Base-by-base conservation (phyloP, 2,888 invertebrate genomes). In the Cataglyphis altisquamis region DNA sequence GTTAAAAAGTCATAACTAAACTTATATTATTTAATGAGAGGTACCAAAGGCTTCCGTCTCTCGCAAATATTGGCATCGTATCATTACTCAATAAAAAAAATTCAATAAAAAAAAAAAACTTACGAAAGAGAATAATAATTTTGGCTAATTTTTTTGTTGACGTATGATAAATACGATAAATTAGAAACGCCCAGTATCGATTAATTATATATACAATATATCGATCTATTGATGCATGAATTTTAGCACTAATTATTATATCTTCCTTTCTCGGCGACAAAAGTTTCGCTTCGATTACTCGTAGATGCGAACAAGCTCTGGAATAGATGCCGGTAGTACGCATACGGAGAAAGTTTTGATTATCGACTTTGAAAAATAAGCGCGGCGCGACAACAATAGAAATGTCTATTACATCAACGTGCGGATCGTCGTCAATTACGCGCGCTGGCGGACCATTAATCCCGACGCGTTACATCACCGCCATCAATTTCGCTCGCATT, bases 401-500 rank as follows among this genome's bases (percentile, higher is more conserved):
- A 74, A 70, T 75, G 48, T 18, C 73, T 39, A 36, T 72, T 70
- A 70, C 36, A 70, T 74, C 82, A 83, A 82, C 78, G 41, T 57
- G 39, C 63, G 39, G 32, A 18, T 45, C 48, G 48, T 32, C 66
- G 74, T 70, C 85, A 81, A 80, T 83, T 85, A 85, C 60, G 63
- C 55, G 25, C 18, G 21, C 21, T 10, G 3, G n/a, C 45, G 60
- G 15, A 29, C 32, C 60, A 84, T 75, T 39, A 74, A 66, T 84
- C 41, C 72, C 18, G 6, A 18, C 45, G 21, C 67, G 74, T 73
- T 73, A 36, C 36, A 78, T 36, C 57, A 67, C 10, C 57, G 41
- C 66, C 67, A 78, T 78, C 60, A 78, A 78, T 78, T 78, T 62
- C 29, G 60, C n/a, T 78, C 21, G 25, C 45, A 78, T 78, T 78